phyloP scores from a whole-genome alignment of 2,888 invertebrate genomes.

The Callinectes sapidus region DNA sequence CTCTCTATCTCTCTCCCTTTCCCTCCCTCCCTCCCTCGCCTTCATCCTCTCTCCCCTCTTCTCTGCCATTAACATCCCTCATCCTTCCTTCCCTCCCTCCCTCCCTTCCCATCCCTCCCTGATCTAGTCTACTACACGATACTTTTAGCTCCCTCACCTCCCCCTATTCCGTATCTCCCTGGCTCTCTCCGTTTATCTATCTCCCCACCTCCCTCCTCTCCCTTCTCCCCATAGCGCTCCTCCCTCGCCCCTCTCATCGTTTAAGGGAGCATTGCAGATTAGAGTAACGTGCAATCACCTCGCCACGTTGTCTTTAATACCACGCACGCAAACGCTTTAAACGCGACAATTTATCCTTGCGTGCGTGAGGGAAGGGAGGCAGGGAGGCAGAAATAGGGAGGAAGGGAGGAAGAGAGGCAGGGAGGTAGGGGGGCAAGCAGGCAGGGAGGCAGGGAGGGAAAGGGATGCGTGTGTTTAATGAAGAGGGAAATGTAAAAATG shows the following conservation, averaged over 20 bases:
- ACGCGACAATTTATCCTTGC: not conserved
- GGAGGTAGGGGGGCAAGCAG: not conserved
- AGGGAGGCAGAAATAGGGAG: not conserved
- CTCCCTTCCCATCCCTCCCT: constrained; percentile 2
- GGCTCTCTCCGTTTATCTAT: not conserved
- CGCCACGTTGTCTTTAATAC: not conserved
- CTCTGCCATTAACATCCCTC: not conserved
- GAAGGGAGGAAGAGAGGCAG: not conserved
- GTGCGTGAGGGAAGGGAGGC: not conserved
- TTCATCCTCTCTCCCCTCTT: not conserved
- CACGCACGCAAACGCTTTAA: not conserved
- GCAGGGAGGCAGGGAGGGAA: not conserved
- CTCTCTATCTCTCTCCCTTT: not conserved
- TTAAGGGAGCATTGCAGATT: not conserved
- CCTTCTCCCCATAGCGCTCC: not conserved
- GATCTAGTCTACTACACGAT: not conserved
- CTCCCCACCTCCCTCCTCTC: not conserved
- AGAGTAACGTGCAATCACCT: constrained; percentile 17
- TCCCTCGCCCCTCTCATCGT: not conserved
- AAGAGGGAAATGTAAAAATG: not conserved
- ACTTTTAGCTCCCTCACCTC: not conserved
- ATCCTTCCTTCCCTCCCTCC: not conserved
- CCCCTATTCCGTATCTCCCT: not conserved
- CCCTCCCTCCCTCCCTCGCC: not conserved
- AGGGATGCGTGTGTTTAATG: not conserved